Conservation (phyloP, 2,113 vertebrate species). For the Noctilio leporinus region DNA sequence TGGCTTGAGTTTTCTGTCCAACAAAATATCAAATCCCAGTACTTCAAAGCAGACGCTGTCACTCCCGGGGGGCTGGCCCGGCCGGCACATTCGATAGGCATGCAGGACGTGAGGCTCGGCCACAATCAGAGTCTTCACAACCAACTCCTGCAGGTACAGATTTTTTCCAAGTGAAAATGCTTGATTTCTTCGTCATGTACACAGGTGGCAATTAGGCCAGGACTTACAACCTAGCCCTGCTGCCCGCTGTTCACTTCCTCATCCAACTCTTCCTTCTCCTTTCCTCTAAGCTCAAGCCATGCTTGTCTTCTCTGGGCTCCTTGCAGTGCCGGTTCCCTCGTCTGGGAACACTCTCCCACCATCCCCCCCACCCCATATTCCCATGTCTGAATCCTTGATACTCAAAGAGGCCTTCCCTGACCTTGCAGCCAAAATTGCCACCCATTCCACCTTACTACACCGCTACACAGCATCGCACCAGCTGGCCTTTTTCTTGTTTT, state of each 20-base stretch:
- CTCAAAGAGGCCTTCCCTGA: not conserved
- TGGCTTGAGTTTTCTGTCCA: conserved; percentile 97
- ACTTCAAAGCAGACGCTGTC: conserved; percentile 99
- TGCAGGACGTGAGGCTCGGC: conserved; percentile 96
- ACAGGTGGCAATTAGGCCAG: not conserved
- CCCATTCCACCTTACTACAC: not conserved
- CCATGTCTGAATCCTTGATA: not conserved
- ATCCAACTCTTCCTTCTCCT: not conserved
- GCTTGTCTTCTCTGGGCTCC: not conserved
- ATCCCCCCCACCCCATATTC: no score
- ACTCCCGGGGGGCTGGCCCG: conserved; percentile 94
- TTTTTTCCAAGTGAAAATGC: not conserved
- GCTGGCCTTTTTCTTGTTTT: not conserved
- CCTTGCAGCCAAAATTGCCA: not conserved
- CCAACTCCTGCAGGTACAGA: conserved; percentile 85
- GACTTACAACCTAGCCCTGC: not conserved
- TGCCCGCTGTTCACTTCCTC: not conserved
- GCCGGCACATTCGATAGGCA: conserved; percentile 97
- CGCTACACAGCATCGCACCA: not conserved
- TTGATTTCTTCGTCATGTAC: not conserved
- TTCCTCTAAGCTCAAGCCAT: rapidly evolving
- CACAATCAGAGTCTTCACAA: conserved; percentile 97
- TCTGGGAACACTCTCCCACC: not conserved
- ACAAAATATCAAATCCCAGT: conserved; percentile 96
- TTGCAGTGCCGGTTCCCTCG: not conserved